Percentiles rank a stretch among this genome's conserved stretches.
phyloP scores from a whole-genome alignment of 2,797 vertebrate species.

The Ctenopoma multispine region DNA sequence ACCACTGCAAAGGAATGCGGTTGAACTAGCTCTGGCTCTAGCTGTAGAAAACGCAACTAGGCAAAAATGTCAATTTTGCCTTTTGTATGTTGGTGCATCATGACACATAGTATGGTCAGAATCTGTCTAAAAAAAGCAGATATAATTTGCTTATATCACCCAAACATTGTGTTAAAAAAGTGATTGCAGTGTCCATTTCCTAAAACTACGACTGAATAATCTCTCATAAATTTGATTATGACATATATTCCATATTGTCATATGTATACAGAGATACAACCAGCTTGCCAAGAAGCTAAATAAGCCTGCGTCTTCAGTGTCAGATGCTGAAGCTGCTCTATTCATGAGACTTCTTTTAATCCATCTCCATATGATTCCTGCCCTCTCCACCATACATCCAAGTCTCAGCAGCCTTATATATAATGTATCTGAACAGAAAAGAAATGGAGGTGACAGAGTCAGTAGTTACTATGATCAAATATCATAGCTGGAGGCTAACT shows the following conservation, averaged over 20 bases:
- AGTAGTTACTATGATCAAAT: slow-evolving; percentile 98
- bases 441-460: slow-evolving; percentile 93
- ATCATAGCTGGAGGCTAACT: slow-evolving; percentile 94
- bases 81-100: background rate
- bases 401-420: slow-evolving; percentile 91
- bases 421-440: slow-evolving; percentile 92
- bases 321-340: slow-evolving; percentile 84
- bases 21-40: no score
- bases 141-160: slow-evolving; percentile 1
- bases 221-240: slow-evolving; percentile 48
- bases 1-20: no score
- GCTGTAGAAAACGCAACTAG: no score
- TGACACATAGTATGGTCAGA: background rate
- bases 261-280: slow-evolving; percentile 90
- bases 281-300: slow-evolving; percentile 91
- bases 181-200: slow-evolving; percentile 32
- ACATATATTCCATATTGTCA: slow-evolving; percentile 81
- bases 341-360: slow-evolving; percentile 92
- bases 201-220: slow-evolving; percentile 48
- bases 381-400: slow-evolving; percentile 91
- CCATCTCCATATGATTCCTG: slow-evolving; percentile 90
- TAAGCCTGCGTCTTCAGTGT: slow-evolving; percentile 86
- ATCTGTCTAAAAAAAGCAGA: slow-evolving; percentile 4
- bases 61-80: background rate
- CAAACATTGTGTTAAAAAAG: slow-evolving; percentile 20